Base-by-base conservation (phyloP, 2,797 vertebrate species). In the Oophaga sylvatica region DNA sequence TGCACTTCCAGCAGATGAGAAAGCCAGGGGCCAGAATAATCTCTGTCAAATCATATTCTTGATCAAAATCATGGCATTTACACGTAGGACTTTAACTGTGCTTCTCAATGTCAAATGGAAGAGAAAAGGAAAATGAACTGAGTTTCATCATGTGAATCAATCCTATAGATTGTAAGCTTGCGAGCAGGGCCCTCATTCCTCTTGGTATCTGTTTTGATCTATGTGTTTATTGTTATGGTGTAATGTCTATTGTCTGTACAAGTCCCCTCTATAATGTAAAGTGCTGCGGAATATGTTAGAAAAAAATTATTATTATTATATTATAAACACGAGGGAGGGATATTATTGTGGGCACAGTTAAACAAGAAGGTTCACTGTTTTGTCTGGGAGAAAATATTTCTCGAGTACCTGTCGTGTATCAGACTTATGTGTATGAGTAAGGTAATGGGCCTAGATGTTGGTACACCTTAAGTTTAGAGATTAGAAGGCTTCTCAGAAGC, bases 21-120 rank as follows among this genome's bases (percentile, higher is more conserved):
- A 71, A 62, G 65, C 87, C 76, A 80, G 45, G 26, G 65, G 87
- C 65, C 76, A 84, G 73, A 73, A 63, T 70, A 70, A 88, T 88
- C 87, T 75, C 59, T 88, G 87, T 88, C 87, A 88, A 73, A 68
- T 73, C 65, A 26, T 53, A 84, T 88, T 88, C 56, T 73, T 71
- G 80, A 88, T 88, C 75, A 88, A 84, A 77, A 83, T 73, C 45
- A 75, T 80, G 76, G 19, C 76, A 80, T 53, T 62, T 3, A 62
- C 26, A 68, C 73, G 77, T 6, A 48, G 26, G 53, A 26, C 26
- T 71, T 59, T 26, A 20, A 29, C 53, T 31, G 41, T 22, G 63
- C 16, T 81, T 77, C n/a, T 84, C 31, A 87, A 87, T 83, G 81
- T 87, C 76, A 88, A 88, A 20, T 83, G 73, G 67, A 78, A 68